A percentile compares a stretch with the other conserved stretches of the same genome.
These are phyloP conservation scores for Syndactyla subalaris DNA, from an alignment of 2,797 vertebrate genomes.

Conservation along the genomic window DNA sequence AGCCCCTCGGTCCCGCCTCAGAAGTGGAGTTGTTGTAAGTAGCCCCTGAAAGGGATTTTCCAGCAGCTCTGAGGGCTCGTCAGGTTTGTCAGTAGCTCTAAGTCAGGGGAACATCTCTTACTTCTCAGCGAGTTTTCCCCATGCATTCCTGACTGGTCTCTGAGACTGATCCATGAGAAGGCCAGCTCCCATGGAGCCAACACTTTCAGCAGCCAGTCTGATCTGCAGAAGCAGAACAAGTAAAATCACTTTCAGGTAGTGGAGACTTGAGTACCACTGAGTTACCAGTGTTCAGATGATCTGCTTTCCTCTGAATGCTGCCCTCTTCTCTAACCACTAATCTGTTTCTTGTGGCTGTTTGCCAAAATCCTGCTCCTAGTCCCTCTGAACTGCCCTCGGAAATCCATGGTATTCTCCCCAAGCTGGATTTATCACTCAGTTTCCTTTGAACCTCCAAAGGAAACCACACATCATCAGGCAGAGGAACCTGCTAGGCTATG, in stretches of 20 bases:
- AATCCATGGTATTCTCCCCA: neutral
- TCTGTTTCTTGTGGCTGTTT: neutral
- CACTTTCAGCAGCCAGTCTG: neutral
- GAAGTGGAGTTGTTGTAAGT: constrained; percentile 76
- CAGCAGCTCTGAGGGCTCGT: constrained; percentile 28
- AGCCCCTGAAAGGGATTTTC: constrained; percentile 24
- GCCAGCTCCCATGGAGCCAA: neutral
- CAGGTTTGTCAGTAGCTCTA: neutral
- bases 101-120: neutral
- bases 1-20: constrained; percentile 68
- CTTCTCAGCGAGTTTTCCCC: neutral
- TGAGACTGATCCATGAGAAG: neutral
- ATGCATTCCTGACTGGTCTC: neutral
- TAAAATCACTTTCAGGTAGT: neutral
- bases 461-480: neutral
- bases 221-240: neutral
- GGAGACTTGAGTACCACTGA: neutral
- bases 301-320: neutral
- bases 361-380: neutral
- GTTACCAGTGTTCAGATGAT: neutral
- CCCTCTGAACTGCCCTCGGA: neutral
- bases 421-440: neutral
- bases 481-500: neutral
- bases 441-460: neutral
- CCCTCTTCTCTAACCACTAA: constrained; percentile 56